These are phyloP conservation scores for Microtus richardsoni DNA, from an alignment of 2,113 vertebrate genomes.

Conservation along the genomic window DNA sequence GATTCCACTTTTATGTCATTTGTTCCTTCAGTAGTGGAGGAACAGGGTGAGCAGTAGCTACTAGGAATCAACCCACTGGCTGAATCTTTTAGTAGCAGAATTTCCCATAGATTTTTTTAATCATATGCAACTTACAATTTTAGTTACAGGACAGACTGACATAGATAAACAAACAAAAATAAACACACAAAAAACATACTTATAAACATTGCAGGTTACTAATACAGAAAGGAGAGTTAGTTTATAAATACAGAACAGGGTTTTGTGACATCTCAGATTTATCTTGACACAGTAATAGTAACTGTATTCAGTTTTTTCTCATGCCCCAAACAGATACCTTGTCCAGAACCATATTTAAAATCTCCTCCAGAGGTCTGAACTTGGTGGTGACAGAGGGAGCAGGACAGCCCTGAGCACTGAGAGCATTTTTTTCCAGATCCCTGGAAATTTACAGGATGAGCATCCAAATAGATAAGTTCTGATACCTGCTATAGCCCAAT, in stretches of 20 bases:
- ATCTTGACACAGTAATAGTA: background rate
- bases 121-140: background rate
- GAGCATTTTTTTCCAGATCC: background rate
- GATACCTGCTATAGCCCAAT: background rate
- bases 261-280: background rate
- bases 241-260: background rate
- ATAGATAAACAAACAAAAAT: background rate
- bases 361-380: background rate
- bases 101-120: background rate
- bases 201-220: background rate
- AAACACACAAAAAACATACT: background rate
- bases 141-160: background rate
- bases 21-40: too few relatives aligned
- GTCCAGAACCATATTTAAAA: background rate
- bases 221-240: background rate
- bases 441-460: background rate
- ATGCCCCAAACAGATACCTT: background rate
- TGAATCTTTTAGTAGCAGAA: background rate
- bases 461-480: background rate
- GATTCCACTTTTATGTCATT: background rate
- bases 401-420: background rate
- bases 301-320: background rate
- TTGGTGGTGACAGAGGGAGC: background rate
- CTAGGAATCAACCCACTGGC: background rate
- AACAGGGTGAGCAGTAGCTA: background rate